Base-by-base conservation (phyloP, 2,113 vertebrate species). In the Coptodon bakossiorum region DNA sequence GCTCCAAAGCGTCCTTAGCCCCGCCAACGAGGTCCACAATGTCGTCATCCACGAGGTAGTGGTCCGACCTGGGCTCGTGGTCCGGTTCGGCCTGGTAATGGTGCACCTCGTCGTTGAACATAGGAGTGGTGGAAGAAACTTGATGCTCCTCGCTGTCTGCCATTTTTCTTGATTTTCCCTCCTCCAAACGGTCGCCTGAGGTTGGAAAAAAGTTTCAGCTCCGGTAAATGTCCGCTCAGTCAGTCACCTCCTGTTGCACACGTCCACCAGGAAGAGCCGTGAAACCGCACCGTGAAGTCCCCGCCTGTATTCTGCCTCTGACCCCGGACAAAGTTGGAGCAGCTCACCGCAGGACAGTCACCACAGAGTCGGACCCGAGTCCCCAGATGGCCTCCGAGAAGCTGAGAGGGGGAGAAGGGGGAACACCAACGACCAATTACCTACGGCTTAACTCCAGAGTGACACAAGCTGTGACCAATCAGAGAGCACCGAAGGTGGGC, bases 1-100 rank as follows among this genome's bases (percentile, higher is more conserved):
- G 86, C 53, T 94, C 88, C 86, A 95, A 48, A 12, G 95, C 94
- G 88, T 95, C 95, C 83, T 87, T 91, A 56, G 94, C 95, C 7
- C 96, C 96, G 56, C 96, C 96, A 88, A 95, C 94, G 83, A 96
- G 48, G 90, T 96, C 96, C 87, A 96, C 93, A 36, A 96, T 96
- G 8, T 96, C 96, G 5, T 96, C 68, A 76, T 76, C 95, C 66
- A 82, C 1, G 36, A 48, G 68, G 88, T 87, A 91, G 16, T 81
- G 85, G 71, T 94, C 91, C 45, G 61, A 83, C 14, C 63, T 59
- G 78, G 78, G 79, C 22, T 89, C 93, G 9, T 59, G 8, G 10
- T 86, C 84, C 80, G 24, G 86, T 5, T 91, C 93, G 82, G 86
- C 66, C 84, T 92, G 71, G 90, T 94, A 95, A 82, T 92, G 91